A percentile compares a stretch with the other conserved stretches of the same genome.
Conservation (phyloP, 2,113 vertebrate genomes). For the Ramphastos sulfuratus region DNA sequence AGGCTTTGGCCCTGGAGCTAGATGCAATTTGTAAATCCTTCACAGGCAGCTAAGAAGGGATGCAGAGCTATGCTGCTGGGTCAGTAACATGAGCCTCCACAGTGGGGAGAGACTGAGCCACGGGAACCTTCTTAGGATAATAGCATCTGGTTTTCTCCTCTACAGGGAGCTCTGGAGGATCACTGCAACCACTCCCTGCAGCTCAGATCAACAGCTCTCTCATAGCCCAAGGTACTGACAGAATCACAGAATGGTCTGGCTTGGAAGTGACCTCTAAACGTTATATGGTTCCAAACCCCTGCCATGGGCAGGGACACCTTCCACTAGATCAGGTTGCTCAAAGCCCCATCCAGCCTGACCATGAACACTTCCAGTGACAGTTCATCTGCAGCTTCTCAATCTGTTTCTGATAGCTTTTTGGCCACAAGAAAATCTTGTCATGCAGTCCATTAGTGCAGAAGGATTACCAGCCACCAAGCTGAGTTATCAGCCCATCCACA, state of each 20-base stretch:
- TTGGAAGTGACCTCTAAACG: too few relatives aligned
- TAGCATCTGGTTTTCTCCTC: neutral
- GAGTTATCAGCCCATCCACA: neutral
- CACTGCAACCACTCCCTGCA: neutral
- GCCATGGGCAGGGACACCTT: too few relatives aligned
- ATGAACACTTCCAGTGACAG: too few relatives aligned
- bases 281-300: too few relatives aligned
- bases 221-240: neutral
- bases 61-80: neutral
- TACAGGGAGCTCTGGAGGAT: neutral
- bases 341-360: too few relatives aligned
- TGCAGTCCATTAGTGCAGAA: neutral
- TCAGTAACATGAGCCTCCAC: neutral
- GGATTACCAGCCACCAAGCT: neutral
- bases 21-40: neutral
- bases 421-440: neutral
- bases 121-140: neutral
- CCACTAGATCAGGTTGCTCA: too few relatives aligned
- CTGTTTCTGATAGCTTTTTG: neutral
- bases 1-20: neutral
- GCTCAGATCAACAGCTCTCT: neutral
- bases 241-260: neutral
- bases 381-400: neutral
- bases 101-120: neutral
- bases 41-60: neutral